Evolutionary conservation across 2,888 invertebrate genomes (phyloP), one percentile per base, ranked within the genome.

Genomic region (Spodoptera littoralis): DNA sequence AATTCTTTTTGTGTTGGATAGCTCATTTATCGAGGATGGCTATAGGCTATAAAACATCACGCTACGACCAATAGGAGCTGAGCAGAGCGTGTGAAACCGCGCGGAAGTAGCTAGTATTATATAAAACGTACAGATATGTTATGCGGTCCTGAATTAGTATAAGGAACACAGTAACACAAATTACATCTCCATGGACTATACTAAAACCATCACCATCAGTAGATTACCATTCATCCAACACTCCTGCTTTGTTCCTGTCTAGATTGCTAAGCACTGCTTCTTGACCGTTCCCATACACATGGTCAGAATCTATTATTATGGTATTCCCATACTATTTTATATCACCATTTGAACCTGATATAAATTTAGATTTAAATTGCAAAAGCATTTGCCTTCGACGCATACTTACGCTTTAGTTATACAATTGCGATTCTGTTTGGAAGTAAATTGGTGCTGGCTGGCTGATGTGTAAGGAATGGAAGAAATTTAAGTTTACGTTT

Each of bases 331-430:
- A 69, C 13, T 45, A 58, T 71, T 74, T 74, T 74, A 74, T 61
- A 57, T 69, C 65, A 77, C 71, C 65, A 57, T 71, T 70, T 68
- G 53, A 65, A 74, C 66, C 44, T 64, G 62, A 67, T 74, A 67
- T 79, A 77, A 68, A 61, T 64, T 71, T 42, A 62, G 51, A 79
- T 77, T 77, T 74, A 70, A 77, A 77, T 79, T 77, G 80, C 79
- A 73, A 68, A 76, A 22, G 50, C 46, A 54, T 69, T 49, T 58
- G 76, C 58, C 47, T 66, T 69, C 36, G 56, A 64, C 22, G 51
- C 80, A 70, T 70, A 68, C 51, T 11, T 51, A 0, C 67, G 70
- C 60, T 79, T 24, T 22, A 27, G 18, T 51, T 51, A 61, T 30
- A 8, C n/a, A 41, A 54, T 67, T 48, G 44, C 27, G 48, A 65